phyloP scores from a whole-genome alignment of 2,113 vertebrate species.

The Puffinus mauretanicus region DNA sequence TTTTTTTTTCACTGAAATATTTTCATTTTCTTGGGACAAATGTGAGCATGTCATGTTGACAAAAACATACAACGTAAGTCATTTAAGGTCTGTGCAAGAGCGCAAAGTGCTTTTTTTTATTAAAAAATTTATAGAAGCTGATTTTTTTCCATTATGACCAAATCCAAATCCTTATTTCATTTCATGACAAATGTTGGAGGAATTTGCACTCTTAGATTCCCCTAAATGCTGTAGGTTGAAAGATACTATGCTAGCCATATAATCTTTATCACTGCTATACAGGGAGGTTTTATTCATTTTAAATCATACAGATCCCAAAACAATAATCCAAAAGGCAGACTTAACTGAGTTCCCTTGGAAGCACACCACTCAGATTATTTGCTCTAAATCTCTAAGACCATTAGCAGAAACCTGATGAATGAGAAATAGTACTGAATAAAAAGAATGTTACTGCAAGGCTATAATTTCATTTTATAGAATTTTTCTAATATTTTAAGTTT shows the following conservation, averaged over 20 bases:
- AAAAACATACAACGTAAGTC: fast-evolving
- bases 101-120: neutral
- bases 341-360: conserved; percentile 47
- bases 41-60: fast-evolving
- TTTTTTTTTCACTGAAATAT: neutral
- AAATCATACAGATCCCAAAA: conserved; percentile 56
- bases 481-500: conserved; percentile 57
- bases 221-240: neutral
- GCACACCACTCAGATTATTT: conserved; percentile 51
- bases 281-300: conserved; percentile 34
- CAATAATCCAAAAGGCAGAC: conserved; percentile 57
- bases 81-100: neutral
- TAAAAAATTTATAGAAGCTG: neutral
- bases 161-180: conserved; percentile 26
- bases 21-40: neutral
- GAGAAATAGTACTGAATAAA: conserved; percentile 37
- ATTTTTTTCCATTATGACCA: neutral
- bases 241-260: neutral
- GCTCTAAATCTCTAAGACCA: conserved; percentile 50
- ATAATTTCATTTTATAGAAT: conserved; percentile 54
- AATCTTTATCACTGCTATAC: conserved; percentile 19
- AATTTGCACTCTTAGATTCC: conserved; percentile 2
- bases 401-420: conserved; percentile 63
- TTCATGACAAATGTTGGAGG: neutral
- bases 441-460: conserved; percentile 28